Base-by-base conservation (phyloP, 2,888 invertebrate genomes). In the Ectemnius continuus region DNA sequence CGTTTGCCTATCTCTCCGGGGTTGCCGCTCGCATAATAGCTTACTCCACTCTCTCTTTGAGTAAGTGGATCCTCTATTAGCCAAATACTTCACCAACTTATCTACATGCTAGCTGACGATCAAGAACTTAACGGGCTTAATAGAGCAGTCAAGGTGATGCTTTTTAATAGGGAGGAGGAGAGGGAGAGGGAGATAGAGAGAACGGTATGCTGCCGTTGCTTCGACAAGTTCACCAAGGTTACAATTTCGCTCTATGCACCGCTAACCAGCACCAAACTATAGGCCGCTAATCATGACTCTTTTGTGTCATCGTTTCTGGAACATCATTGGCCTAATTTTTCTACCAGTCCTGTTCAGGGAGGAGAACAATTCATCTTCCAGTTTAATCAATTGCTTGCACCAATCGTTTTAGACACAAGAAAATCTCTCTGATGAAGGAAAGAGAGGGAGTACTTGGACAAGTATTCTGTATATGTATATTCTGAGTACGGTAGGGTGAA, bases 211-310 rank as follows among this genome's bases (percentile, higher is more conserved):
- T 36, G 36, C 11, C 8, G 65, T 59, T 75, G 73, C 76, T 72
- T 70, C 71, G 74, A 73, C 74, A 76, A 79, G 73, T 79, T 76
- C 69, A 71, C 78, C 82, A 82, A 84, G 84, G 84, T 82, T 79
- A 80, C 76, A 70, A 79, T 71, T 76, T 70, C 70, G 71, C 63
- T 67, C 8, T 1, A 60, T 75, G 78, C 46, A 68, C 46, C 60
- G 52, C 63, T 52, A 52, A 16, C 52, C 0, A 52, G 52, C 52
- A 14, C 16, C n/a, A 11, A 52, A 14, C 36, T 11, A 23, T 3
- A 23, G 23, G 23, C 36, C 11, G 36, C 0, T 36, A 36, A 36
- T 36, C 36, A 36, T 11, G 8, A 36, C 36, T 36, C 36, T 36
- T 36, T 36, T 36, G 36, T 36, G 8, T 11, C 36, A 36, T 36